A percentile compares a stretch with the other conserved stretches of the same genome.
Conservation (phyloP, 2,113 vertebrate genomes). For the Edolisoma coerulescens region DNA sequence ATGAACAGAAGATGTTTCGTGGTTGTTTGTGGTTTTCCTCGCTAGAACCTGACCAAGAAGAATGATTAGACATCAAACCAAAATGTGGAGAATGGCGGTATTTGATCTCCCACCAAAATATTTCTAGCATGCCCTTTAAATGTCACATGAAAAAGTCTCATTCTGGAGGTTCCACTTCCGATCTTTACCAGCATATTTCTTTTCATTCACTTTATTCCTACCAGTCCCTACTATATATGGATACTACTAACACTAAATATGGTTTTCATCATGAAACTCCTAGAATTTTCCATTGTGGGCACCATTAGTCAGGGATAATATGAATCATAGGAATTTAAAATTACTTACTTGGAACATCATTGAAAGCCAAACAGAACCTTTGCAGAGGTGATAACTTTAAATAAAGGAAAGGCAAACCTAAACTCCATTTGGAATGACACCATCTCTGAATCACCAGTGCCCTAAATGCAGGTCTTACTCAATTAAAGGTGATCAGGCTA, state of each 20-base stretch:
- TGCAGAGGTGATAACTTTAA: neutral
- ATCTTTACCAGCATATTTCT: neutral
- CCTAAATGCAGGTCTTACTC: neutral
- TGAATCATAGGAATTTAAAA: conserved; percentile 57
- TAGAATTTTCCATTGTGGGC: conserved; percentile 40
- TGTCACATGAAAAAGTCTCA: neutral
- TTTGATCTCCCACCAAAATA: neutral
- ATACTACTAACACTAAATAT: neutral
- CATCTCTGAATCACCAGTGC: neutral
- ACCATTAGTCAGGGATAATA: conserved; percentile 35
- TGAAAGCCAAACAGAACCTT: neutral
- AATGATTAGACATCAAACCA: neutral
- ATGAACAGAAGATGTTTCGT: neutral
- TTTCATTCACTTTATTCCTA: neutral
- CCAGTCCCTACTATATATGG: neutral
- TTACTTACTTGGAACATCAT: conserved; percentile 9
- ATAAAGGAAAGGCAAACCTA: neutral
- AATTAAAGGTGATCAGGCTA: neutral
- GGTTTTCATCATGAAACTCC: conserved; percentile 20
- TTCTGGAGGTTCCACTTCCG: neutral
- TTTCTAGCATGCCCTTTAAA: conserved; percentile 15
- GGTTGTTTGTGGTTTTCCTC: neutral
- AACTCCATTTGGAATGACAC: neutral
- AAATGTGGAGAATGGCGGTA: neutral
- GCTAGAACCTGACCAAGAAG: neutral